Conservation (phyloP, 2,888 invertebrate genomes). For the Augiades crinisus region DNA sequence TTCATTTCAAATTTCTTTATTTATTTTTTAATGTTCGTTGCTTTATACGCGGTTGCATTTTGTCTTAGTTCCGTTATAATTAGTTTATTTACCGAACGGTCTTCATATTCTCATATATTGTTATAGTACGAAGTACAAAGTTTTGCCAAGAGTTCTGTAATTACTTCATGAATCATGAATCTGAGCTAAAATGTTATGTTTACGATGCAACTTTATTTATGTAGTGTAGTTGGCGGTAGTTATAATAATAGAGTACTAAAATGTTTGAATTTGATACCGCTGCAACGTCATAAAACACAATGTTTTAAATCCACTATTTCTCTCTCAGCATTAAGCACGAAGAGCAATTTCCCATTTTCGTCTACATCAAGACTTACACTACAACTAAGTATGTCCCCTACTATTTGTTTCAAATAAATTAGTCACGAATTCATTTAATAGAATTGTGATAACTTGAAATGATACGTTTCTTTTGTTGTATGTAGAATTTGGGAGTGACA, state of each 20-base stretch:
- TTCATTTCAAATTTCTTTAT: no score
- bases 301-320: constrained; percentile 57
- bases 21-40: no score
- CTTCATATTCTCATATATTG: constrained; percentile 9
- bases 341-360: constrained; percentile 62
- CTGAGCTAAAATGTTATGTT: constrained; percentile 14
- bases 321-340: constrained; percentile 49
- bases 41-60: no score
- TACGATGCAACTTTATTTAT: constrained; percentile 20
- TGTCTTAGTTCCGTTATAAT: no score
- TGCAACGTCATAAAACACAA: constrained; percentile 48
- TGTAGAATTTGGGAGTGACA: no score
- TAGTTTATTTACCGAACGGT: no score
- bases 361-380: constrained; percentile 50
- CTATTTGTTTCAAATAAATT: constrained; percentile 19
- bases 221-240: constrained; percentile 2
- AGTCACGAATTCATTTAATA: no score
- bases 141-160: constrained; percentile 12
- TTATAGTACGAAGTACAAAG: not conserved
- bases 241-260: constrained; percentile 21
- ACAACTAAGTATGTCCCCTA: constrained; percentile 45
- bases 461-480: no score
- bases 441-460: no score
- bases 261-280: constrained; percentile 34
- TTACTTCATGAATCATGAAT: constrained; percentile 14